Base-by-base conservation (phyloP, 2,888 invertebrate genomes). In the Agrotis ipsilon region DNA sequence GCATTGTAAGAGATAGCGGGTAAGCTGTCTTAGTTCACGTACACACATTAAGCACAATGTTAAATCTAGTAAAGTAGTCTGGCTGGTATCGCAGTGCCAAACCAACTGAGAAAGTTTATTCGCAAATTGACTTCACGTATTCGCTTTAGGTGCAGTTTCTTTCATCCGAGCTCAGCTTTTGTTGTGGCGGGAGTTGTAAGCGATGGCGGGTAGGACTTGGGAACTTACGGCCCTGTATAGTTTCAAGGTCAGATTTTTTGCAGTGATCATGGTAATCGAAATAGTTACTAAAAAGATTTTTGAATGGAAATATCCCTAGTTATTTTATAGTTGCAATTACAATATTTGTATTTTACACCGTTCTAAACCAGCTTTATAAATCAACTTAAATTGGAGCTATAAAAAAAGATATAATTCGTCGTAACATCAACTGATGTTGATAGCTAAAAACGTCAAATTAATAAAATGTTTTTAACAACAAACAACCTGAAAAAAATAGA, bases 81-180 rank as follows among this genome's bases (percentile, higher is more conserved):
- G 63, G 75, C 79, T 80, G 62, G 86, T 85, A 87, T 87, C 89
- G 89, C 87, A 89, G 88, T 90, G 90, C 89, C 92, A 90, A 85
- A 90, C 92, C 92, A 93, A 94, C 93, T 91, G 90, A 88, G 86
- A 89, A 94, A 95, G 89, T 95, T 96, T 94, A 92, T 94, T 96
- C 94, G 92, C 95, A 96, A 96, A 96, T 96, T 95, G 96, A 96
- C 95, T 95, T 88, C 94, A 93, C 94, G 95, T 95, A 94, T 94
- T 93, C 94, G 96, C 94, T 94, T 93, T 92, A 94, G 93, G 91
- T 95, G 96, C 95, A 96, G 90, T 95, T 96, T 94, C 95, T 94
- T 96, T 95, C 92, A 94, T 92, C 92, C 90, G 76, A 88, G 91
- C 92, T 93, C 89, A 90, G 91, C 89, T 88, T 89, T 87, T 87